Evolutionary conservation across 2,797 vertebrate genomes (phyloP), one percentile per base, ranked within the genome.

Genomic region (Dermochelys coriacea): DNA sequence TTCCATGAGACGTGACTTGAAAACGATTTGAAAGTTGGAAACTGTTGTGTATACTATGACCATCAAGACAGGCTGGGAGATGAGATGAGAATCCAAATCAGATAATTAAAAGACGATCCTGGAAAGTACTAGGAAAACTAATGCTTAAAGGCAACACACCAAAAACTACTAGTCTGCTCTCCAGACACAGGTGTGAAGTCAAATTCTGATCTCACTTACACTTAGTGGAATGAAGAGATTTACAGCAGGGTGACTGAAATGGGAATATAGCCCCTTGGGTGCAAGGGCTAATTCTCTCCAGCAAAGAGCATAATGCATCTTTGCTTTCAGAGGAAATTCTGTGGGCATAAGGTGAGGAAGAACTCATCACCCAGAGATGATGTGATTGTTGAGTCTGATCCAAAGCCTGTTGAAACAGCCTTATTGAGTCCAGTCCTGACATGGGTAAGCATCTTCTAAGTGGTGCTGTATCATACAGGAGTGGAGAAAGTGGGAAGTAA

Each of bases 11-110:
- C 1, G 0, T 94, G 87, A 95, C 87, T 54, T 52, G 94, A 93
- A 96, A 96, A 93, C 87, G 15, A 89, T 95, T 94, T 82, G 54
- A 89, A 92, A 86, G 82, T 96, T 95, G 93, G 95, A 94, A 92
- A 71, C 90, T 90, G 29, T 80, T 91, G 75, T 88, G 93, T 82
- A 11, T 94, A 94, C 94, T 93, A 91, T 91, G 96, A 94, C 91
- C 59, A 80, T 96, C 93, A 94, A 90, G 45, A 94, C 91, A 64
- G 45, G 83, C 85, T 95, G 87, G 93, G 84, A 82, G 54, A 88
- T 95, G 85, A 95, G 89, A 89, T 77, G 45, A 94, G 93, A 96
- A 96, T 95, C 84, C 84, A 96, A 90, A 96, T 90, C 87, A 84
- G 87, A 89, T 89, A 96, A 87, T 96, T 94, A 91, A 91, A 93